A percentile compares a stretch with the other conserved stretches of the same genome.
Evolutionary conservation across 1,140 invertebrate species (phyloP).

Genomic region (Rhopalosiphum maidis): DNA sequence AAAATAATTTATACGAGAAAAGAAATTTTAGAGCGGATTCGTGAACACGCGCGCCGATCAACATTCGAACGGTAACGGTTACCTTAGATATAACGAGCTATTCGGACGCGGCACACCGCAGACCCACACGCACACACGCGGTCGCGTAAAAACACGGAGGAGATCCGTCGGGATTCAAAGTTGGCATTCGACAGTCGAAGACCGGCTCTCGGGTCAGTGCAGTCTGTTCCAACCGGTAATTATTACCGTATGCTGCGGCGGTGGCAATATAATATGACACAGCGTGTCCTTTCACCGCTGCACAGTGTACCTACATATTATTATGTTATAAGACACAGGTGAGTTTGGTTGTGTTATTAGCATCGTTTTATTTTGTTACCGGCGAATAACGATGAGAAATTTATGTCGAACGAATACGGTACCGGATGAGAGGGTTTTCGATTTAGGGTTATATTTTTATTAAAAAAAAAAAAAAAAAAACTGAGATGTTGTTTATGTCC

Average conservation of each 20-base stretch:
- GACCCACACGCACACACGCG: neutral
- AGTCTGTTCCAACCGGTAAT: conserved; percentile 23
- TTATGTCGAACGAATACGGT: no score
- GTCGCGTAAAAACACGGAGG: neutral
- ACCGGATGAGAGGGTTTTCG: no score
- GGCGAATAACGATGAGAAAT: neutral
- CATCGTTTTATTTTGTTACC: neutral
- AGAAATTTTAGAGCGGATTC: neutral
- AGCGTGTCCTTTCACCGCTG: neutral
- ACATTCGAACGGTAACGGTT: neutral
- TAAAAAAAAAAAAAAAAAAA: neutral
- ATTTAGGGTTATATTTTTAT: no score
- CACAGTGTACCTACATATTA: neutral
- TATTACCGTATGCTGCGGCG: conserved; percentile 16
- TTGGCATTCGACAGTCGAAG: conserved; percentile 16
- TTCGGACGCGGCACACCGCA: neutral
- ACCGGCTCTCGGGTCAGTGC: conserved; percentile 42
- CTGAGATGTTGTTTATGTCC: no score
- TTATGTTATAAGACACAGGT: neutral
- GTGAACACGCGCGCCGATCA: neutral
- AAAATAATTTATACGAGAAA: neutral
- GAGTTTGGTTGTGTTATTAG: neutral
- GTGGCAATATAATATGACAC: neutral
- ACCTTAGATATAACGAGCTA: neutral
- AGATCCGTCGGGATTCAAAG: neutral